Base-by-base conservation (phyloP, 53 echinoderm and acorn worm genomes). In the Paracentrotus lividus region DNA sequence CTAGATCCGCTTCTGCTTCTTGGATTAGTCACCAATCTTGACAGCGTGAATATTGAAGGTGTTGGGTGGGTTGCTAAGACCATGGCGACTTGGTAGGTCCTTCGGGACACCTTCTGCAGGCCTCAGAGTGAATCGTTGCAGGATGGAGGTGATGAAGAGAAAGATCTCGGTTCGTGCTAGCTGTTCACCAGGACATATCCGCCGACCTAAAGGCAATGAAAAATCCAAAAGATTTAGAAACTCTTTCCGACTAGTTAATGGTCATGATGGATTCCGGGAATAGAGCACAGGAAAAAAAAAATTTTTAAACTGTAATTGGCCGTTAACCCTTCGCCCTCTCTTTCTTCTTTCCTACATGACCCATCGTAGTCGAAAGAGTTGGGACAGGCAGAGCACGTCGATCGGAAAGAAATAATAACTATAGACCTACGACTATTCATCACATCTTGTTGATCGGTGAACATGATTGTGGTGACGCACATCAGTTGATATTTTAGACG, bases 111-210 rank as follows among this genome's bases (percentile, higher is more conserved):
- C 81, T 47, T 81, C 81, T 0, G 81, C 81, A 8, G 26, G 49
- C 9, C 45, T 45, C 26, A 81, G 24, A 27, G 81, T 81, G 33
- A 81, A 81, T 5, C 27, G 44, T 26, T 81, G 81, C 81, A 81
- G n/a, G 81, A 81, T 81, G 47, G 0, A 81, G 24, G 81, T 81
- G 81, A 81, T 81, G 47, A 47, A 45, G 47, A 81, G 45, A 27
- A 81, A 81, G 27, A 81, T 44, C 81, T 81, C 81, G 33, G 47
- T 81, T 47, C 81, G 16, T 47, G 49, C 81, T 10, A 81, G 42
- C 44, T 45, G 81, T 47, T 81, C 81, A 14, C 81, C 81, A 16
- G 81, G 81, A 81, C 81, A 81, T 47, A 81, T 14, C 81, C 81
- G 8, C 26, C 81, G 81, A 81, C 81, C 81, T 81, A 81, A 9